Conservation (phyloP, 2,113 vertebrate genomes). For the Brevimyrus niger region DNA sequence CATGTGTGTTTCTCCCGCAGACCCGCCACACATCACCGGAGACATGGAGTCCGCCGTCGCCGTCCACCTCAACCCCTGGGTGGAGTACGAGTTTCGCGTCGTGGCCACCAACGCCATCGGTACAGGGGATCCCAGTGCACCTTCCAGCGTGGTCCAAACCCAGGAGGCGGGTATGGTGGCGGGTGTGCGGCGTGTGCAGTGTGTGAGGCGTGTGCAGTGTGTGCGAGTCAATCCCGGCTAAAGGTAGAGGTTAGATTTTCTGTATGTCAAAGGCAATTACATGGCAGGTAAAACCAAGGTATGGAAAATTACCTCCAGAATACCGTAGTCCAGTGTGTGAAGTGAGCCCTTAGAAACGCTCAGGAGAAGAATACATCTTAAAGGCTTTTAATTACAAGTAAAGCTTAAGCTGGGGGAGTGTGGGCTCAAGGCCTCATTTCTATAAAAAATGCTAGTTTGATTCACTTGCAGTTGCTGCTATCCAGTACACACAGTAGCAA, state of each 20-base stretch:
- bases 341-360: background rate
- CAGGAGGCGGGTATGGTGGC: slow-evolving; percentile 80
- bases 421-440: background rate
- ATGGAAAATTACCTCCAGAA: background rate
- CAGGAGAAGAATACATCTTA: background rate
- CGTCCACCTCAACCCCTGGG: slow-evolving; percentile 89
- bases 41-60: slow-evolving; percentile 94
- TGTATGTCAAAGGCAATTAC: background rate
- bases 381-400: background rate
- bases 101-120: slow-evolving; percentile 89
- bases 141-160: slow-evolving; percentile 79
- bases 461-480: background rate
- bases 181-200: background rate
- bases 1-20: slow-evolving; percentile 46
- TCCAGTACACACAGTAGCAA: background rate
- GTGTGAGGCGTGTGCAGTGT: background rate
- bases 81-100: slow-evolving; percentile 95
- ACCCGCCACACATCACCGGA: slow-evolving; percentile 84
- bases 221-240: background rate
- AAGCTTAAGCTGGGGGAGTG: background rate
- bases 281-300: background rate
- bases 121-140: slow-evolving; percentile 84
- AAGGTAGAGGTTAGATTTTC: background rate
- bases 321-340: background rate
- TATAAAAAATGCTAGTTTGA: background rate